Evolutionary conservation across 2,888 invertebrate genomes (phyloP), one percentile per base, ranked within the genome.

Genomic region (Agrotis clavis): DNA sequence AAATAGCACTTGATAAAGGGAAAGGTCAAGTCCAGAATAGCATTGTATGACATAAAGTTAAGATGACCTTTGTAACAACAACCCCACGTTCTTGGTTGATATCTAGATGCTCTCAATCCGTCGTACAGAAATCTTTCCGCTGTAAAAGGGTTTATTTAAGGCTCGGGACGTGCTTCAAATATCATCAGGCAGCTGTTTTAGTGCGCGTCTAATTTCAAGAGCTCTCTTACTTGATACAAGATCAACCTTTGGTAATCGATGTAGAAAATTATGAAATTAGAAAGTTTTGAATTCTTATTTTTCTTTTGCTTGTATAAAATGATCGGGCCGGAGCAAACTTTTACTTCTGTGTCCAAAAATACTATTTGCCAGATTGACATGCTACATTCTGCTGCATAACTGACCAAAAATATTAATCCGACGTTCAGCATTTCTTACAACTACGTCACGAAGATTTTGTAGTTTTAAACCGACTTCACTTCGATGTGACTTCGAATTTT

Each of bases 21-120:
- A 88, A 90, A 91, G 88, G 90, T 90, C 88, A 89, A 66, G 63
- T 79, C 77, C 73, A 84, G 79, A 85, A 86, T 86, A 86, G 72
- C 64, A 57, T 62, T 61, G 47, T 70, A 69, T 77, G 73, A 79
- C 61, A 79, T 62, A 69, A 54, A 65, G 60, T 66, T 78, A 74
- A 56, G 72, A 77, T 66, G 86, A 86, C 84, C 87, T 85, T 74
- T 87, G 77, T 77, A 83, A 81, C 63, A 82, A 75, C 66, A 75
- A 68, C 71, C 69, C 65, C 66, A 78, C 65, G 67, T 76, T 77
- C 67, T 64, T 61, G 41, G 13, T 48, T 59, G 53, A 63, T 74
- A 75, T 75, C 75, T 76, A 66, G 70, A 77, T 65, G 64, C 62
- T 71, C 73, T 60, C 61, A 74, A 62, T 67, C 47, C 47, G 47